A percentile compares a stretch with the other conserved stretches of the same genome.
Evolutionary conservation across 2,888 invertebrate species (phyloP).

Genomic region (Bugula neritina): DNA sequence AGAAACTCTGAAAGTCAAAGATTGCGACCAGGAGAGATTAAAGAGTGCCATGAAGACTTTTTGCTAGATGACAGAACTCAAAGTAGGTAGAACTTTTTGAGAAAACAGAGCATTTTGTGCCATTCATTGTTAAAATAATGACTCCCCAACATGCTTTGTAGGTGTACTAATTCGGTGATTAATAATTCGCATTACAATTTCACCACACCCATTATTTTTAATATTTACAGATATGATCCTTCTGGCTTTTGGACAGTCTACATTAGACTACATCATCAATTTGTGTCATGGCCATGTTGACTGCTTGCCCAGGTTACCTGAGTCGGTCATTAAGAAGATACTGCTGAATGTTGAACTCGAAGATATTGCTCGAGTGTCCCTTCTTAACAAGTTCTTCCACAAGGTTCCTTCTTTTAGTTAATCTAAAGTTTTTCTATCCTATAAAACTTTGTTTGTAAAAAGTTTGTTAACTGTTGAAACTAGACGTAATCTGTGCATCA

Average conservation of each 20-base stretch:
- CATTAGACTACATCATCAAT: conserved; percentile 38
- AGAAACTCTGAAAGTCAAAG: conserved; percentile 37
- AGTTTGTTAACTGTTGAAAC: too few relatives aligned
- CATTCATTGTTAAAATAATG: too few relatives aligned
- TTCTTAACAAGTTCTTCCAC: conserved; percentile 40
- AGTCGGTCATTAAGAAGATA: conserved; percentile 38
- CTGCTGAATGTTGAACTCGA: conserved; percentile 43
- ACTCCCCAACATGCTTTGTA: too few relatives aligned
- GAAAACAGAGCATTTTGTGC: too few relatives aligned
- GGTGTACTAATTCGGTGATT: too few relatives aligned
- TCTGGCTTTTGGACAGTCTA: conserved; percentile 40
- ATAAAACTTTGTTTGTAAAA: too few relatives aligned
- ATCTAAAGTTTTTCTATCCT: too few relatives aligned
- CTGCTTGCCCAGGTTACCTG: conserved; percentile 41
- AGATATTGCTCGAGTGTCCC: conserved; percentile 41
- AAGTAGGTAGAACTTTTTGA: conserved; percentile 38
- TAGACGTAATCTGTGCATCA: too few relatives aligned
- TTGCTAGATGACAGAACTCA: conserved; percentile 42
- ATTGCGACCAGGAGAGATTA: conserved; percentile 37
- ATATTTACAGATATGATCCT: conserved; percentile 41
- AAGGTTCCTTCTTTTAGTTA: conserved; percentile 34
- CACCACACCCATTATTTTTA: too few relatives aligned
- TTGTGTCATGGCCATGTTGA: conserved; percentile 43
- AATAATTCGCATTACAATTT: too few relatives aligned
- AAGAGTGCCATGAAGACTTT: conserved; percentile 43